phyloP scores from a whole-genome alignment of 2,888 invertebrate species.

The Tetanocera ferruginea region DNA sequence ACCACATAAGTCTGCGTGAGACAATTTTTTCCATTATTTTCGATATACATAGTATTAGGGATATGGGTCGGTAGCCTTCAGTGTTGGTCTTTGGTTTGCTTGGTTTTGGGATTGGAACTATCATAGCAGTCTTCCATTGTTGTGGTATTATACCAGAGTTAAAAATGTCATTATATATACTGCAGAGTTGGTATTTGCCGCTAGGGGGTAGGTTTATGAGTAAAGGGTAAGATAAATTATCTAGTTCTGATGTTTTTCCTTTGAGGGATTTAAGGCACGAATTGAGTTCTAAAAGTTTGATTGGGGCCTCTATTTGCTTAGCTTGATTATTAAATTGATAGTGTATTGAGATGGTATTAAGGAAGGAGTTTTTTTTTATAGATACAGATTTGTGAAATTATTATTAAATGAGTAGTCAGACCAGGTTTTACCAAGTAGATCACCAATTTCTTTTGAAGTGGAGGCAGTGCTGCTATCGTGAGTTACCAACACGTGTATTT shows the following conservation, averaged over 20 bases:
- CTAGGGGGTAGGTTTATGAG: no score
- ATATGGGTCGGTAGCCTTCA: no score
- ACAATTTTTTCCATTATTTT: slow-evolving; percentile 25
- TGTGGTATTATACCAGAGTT: background rate
- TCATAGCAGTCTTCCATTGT: slow-evolving; percentile 4
- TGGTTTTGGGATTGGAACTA: background rate
- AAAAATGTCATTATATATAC: no score
- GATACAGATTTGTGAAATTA: background rate
- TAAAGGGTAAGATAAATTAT: no score
- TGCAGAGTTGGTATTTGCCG: no score
- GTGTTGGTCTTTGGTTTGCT: slow-evolving; percentile 14
- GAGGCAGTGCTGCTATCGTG: background rate
- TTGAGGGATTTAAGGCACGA: no score
- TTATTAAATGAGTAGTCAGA: background rate
- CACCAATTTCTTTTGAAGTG: background rate
- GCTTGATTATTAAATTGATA: no score
- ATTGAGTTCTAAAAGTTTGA: no score
- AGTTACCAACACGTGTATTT: background rate
- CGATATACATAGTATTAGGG: no score
- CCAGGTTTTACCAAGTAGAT: background rate
- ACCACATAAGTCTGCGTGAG: slow-evolving; percentile 16
- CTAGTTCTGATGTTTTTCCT: no score
- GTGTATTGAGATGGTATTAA: no score
- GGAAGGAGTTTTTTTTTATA: background rate
- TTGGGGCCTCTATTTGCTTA: no score